phyloP scores from a whole-genome alignment of 2,797 vertebrate species.

The Sciurus carolinensis region DNA sequence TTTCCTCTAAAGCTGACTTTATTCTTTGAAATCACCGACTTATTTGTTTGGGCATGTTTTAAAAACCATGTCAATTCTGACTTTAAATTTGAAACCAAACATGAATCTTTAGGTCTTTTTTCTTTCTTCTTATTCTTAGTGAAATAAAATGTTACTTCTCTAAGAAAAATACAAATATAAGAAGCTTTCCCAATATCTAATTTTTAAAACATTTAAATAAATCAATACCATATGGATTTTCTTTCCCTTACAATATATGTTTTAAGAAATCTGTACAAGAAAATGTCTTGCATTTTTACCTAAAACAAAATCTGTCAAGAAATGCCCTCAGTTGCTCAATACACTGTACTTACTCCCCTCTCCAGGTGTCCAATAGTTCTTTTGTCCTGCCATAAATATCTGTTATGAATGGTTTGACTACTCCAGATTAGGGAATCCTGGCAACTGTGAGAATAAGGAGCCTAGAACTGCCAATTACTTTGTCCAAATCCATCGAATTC shows the following conservation, averaged over 20 bases:
- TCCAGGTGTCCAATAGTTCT: background rate
- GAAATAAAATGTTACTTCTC: slow-evolving; percentile 67
- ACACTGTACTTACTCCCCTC: slow-evolving; percentile 12
- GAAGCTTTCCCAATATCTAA: slow-evolving; percentile 73
- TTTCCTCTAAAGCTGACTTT: slow-evolving; percentile 49
- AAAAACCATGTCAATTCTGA: slow-evolving; percentile 72
- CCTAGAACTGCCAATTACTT: slow-evolving; percentile 39
- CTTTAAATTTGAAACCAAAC: slow-evolving; percentile 67
- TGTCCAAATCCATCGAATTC: slow-evolving; percentile 31
- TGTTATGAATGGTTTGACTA: slow-evolving; percentile 46
- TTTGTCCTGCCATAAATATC: slow-evolving; percentile 63
- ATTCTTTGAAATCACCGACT: slow-evolving; percentile 63
- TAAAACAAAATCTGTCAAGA: slow-evolving; percentile 79
- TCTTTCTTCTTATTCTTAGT: slow-evolving; percentile 32
- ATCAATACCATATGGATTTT: slow-evolving; percentile 83
- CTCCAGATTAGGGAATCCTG: background rate
- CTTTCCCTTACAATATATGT: slow-evolving; percentile 79
- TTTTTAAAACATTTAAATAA: slow-evolving; percentile 84
- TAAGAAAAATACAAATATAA: slow-evolving; percentile 80
- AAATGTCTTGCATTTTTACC: slow-evolving; percentile 76
- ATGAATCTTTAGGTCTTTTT: slow-evolving; percentile 29
- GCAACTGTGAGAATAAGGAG: slow-evolving; percentile 3
- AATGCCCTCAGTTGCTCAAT: slow-evolving; percentile 69
- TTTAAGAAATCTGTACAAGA: slow-evolving; percentile 75
- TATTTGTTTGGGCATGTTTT: slow-evolving; percentile 71